Evolutionary conservation across 2,797 vertebrate genomes (phyloP).

Genomic region (Sciaenops ocellatus): DNA sequence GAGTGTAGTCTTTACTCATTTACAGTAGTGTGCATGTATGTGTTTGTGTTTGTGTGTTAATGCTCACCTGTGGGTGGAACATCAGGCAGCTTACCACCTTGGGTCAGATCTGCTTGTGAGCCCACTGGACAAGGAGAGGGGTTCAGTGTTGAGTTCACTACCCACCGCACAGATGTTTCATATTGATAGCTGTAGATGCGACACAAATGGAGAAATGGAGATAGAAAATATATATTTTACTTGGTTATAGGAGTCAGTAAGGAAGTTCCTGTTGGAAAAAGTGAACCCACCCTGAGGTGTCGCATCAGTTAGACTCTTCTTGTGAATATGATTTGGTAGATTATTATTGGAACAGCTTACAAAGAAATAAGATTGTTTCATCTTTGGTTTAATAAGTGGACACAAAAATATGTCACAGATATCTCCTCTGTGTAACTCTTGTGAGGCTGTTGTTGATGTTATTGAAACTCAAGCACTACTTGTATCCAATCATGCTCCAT

Average conservation of each 20-base stretch:
- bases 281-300: neutral
- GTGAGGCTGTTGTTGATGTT: neutral
- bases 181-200: conserved; percentile 88
- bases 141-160: conserved; percentile 86
- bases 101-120: conserved; percentile 54
- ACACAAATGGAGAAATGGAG: conserved; percentile 34
- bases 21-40: neutral
- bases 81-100: conserved; percentile 58
- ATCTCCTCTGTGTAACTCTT: neutral
- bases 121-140: conserved; percentile 86
- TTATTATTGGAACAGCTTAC: conserved; percentile 4
- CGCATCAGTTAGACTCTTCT: neutral
- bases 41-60: conserved; percentile 1
- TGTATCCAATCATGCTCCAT: neutral
- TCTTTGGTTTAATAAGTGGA: neutral
- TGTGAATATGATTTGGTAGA: conserved; percentile 4
- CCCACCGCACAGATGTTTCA: conserved; percentile 86
- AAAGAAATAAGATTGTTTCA: neutral
- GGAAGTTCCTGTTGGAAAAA: neutral
- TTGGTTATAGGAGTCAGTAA: neutral
- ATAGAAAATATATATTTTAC: neutral
- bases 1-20: neutral
- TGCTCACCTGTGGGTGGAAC: conserved; percentile 71
- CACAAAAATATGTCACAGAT: neutral
- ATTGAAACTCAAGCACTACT: neutral